Evolutionary conservation across 2,797 vertebrate species (phyloP).

Genomic region (Crenuchus spilurus): DNA sequence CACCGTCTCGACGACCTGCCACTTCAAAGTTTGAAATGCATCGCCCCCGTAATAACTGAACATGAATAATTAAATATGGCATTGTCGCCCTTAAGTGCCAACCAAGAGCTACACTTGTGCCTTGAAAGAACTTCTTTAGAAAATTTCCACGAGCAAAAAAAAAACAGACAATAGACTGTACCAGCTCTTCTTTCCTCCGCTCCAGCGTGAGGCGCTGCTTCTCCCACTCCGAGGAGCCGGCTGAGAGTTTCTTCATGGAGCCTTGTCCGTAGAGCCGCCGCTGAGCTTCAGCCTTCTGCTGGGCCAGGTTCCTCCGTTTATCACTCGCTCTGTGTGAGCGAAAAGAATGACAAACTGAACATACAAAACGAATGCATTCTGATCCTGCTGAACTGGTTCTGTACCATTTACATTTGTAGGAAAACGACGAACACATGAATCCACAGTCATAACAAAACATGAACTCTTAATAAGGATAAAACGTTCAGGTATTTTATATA

Average conservation of each 20-base stretch:
- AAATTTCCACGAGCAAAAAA: not conserved
- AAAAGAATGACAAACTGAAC: conserved; percentile 31
- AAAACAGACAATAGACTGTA: conserved; percentile 58
- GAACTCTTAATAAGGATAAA: too few relatives aligned
- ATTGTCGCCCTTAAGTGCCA: conserved; percentile 15
- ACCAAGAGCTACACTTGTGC: conserved; percentile 9
- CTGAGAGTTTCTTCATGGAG: conserved; percentile 85
- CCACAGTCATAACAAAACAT: too few relatives aligned
- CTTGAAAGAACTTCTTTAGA: not conserved
- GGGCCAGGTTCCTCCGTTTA: conserved; percentile 94
- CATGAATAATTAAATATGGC: conserved; percentile 38
- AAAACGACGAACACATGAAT: too few relatives aligned
- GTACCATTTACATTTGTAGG: too few relatives aligned
- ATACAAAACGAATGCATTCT: too few relatives aligned
- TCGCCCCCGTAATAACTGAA: conserved; percentile 32
- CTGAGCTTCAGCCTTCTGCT: conserved; percentile 96
- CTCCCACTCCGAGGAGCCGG: conserved; percentile 93
- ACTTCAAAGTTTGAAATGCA: conserved; percentile 49
- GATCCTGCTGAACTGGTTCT: too few relatives aligned
- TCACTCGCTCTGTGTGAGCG: conserved; percentile 86
- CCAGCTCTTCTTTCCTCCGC: conserved; percentile 92
- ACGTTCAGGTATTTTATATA: too few relatives aligned
- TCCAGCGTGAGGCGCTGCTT: conserved; percentile 92
- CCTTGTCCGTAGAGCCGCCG: conserved; percentile 93
- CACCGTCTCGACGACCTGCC: conserved; percentile 55